Base-by-base conservation (phyloP, 2,113 vertebrate species). In the Numida meleagris region DNA sequence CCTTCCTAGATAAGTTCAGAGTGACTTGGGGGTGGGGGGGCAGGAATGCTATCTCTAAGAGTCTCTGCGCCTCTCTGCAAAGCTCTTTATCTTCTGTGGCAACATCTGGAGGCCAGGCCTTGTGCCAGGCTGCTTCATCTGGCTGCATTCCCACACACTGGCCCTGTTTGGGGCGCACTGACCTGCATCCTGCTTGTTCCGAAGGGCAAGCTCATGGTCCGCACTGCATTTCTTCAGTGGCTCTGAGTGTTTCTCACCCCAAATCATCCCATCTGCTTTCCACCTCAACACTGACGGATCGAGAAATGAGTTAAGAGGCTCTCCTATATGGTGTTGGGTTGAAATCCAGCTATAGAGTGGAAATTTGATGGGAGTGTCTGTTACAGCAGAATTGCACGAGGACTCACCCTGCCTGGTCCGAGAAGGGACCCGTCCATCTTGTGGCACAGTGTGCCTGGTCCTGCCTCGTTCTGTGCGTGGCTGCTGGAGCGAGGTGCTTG, bases 241-340 rank as follows among this genome's bases (percentile, higher is more conserved):
- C 20, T 62, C 33, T 36, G 78, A 55, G 50, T 0, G 0, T 18
- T 81, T 88, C 82, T 63, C 40, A 45, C 73, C 65, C 53, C 6
- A 29, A 58, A 24, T 8, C 15, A 18, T 23, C 65, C 23, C 46
- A 40, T 6, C 2, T 13, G 27, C 40, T 84, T 43, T 67, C 29
- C 25, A 14, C 7, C 20, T 55, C 3, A 1, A 3, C 2, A 24
- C 40, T 65, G 57, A 45, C 0, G 0, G 19, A 43, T 29, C 0
- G 1, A 75, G 82, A 65, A 92, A 38, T 55, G 21, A 4, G 50
- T 83, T 36, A 59, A 10, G 23, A 63, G 34, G 17, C n/a, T 70
- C 45, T 21, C 57, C 51, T 25, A 4, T 13, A 7, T 6, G 38
- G 12, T 1, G 0, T 0, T 25, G n/a, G 65, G 62, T 62, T 15